Percentiles rank a stretch among this genome's conserved stretches.
Evolutionary conservation across 2,113 vertebrate genomes (phyloP).

Genomic region (Leptobrachium leishanense): DNA sequence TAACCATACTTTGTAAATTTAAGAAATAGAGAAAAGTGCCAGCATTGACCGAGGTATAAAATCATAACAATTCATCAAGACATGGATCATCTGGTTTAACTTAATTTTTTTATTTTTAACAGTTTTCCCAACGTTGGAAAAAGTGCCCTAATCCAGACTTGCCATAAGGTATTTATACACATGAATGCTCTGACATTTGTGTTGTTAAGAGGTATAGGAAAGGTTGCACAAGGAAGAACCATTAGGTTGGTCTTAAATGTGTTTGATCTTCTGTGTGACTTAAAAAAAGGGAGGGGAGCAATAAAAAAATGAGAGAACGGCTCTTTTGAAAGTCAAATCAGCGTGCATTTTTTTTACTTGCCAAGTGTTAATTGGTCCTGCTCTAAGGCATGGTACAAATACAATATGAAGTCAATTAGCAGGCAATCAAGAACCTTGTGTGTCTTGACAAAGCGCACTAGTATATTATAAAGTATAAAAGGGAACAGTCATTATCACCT

Average conservation of each 20-base stretch:
- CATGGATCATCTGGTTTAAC: conserved; percentile 51
- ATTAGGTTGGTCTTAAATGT: conserved; percentile 64
- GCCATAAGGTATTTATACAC: conserved; percentile 67
- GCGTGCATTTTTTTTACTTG: conserved; percentile 63
- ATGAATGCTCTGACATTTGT: conserved; percentile 66
- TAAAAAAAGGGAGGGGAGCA: conserved; percentile 48
- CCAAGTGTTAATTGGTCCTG: conserved; percentile 75
- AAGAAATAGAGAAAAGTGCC: too few relatives aligned
- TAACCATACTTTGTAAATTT: too few relatives aligned
- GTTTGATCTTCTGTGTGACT: conserved; percentile 68
- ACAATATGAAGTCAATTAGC: conserved; percentile 65
- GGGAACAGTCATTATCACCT: conserved; percentile 54
- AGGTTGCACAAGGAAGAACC: conserved; percentile 67
- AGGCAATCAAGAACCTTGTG: conserved; percentile 58
- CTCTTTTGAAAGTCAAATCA: conserved; percentile 67
- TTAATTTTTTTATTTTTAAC: conserved; percentile 46
- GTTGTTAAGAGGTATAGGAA: conserved; percentile 71
- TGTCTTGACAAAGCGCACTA: conserved; percentile 59
- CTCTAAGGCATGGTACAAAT: conserved; percentile 58
- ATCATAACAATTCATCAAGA: conserved; percentile 43
- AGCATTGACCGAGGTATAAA: too few relatives aligned
- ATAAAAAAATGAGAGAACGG: conserved; percentile 52
- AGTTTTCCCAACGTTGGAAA: conserved; percentile 59
- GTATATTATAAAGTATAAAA: conserved; percentile 52
- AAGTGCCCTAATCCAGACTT: conserved; percentile 61